Conservation (phyloP, 2,888 invertebrate genomes). For the Mythimna albipuncta region DNA sequence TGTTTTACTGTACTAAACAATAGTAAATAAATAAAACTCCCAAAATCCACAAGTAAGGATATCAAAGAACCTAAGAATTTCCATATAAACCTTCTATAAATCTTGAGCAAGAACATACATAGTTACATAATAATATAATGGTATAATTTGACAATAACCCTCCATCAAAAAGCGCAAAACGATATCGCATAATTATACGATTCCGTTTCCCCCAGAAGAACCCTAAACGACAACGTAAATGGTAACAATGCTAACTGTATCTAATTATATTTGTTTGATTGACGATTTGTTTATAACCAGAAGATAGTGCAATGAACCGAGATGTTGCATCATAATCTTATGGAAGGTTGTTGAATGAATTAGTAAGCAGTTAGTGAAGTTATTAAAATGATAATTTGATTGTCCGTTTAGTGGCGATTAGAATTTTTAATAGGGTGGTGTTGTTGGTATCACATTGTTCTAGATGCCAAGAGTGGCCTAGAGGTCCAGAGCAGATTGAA, state of each 20-base stretch:
- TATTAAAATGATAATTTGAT: slow-evolving; percentile 50
- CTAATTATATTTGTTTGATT: slow-evolving; percentile 62
- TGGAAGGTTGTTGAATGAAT: slow-evolving; percentile 54
- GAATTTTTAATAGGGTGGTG: slow-evolving; percentile 9
- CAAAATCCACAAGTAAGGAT: too few species aligned
- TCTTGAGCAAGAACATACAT: too few species aligned
- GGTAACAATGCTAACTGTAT: slow-evolving; percentile 54
- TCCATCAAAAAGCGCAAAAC: not conserved
- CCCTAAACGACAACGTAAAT: slow-evolving; percentile 54
- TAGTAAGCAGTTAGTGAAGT: slow-evolving; percentile 39
- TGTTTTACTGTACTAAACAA: too few species aligned
- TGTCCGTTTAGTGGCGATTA: slow-evolving; percentile 34
- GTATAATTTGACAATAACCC: slow-evolving; percentile 16
- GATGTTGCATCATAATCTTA: slow-evolving; percentile 67
- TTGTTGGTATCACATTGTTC: not conserved
- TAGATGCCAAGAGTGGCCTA: not conserved
- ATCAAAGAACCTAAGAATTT: too few species aligned
- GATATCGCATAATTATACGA: slow-evolving; percentile 27
- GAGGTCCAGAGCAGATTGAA: too few species aligned
- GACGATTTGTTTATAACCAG: slow-evolving; percentile 59
- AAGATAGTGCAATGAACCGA: slow-evolving; percentile 67
- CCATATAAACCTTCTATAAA: too few species aligned
- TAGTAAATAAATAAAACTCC: too few species aligned
- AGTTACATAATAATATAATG: too few species aligned
- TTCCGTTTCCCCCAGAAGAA: slow-evolving; percentile 29